phyloP scores from a whole-genome alignment of 2,797 vertebrate genomes.

The Fistularia tabacaria region DNA sequence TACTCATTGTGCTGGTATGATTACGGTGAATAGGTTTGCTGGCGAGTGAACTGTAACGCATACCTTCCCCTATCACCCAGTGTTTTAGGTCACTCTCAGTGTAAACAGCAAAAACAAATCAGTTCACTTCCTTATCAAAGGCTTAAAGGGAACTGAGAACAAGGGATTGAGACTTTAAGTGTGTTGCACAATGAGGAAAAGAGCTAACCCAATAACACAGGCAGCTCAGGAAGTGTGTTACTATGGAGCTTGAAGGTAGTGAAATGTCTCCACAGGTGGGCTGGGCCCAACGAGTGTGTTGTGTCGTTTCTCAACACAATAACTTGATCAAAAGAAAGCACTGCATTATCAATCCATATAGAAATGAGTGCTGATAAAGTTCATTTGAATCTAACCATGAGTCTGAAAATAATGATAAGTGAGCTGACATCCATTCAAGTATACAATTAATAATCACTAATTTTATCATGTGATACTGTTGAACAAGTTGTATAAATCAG shows the following conservation, averaged over 20 bases:
- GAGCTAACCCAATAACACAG: slow-evolving; percentile 16
- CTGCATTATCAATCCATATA: too few relatives aligned
- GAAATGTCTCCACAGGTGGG: slow-evolving; percentile 1
- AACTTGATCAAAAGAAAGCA: neutral
- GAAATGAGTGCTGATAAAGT: too few relatives aligned
- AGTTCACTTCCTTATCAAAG: slow-evolving; percentile 65
- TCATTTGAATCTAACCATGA: too few relatives aligned
- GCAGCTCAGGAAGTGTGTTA: slow-evolving; percentile 20
- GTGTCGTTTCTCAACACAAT: neutral
- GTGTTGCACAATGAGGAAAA: slow-evolving; percentile 51
- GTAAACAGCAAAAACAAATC: slow-evolving; percentile 31
- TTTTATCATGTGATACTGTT: too few relatives aligned
- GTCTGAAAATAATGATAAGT: too few relatives aligned
- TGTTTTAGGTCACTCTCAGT: slow-evolving; percentile 44
- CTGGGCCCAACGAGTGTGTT: slow-evolving; percentile 4
- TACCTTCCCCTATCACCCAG: slow-evolving; percentile 23
- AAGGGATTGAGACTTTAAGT: slow-evolving; percentile 36
- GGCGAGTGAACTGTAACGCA: slow-evolving; percentile 60
- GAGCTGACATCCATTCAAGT: too few relatives aligned
- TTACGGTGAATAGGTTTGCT: slow-evolving; percentile 53
- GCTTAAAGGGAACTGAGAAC: slow-evolving; percentile 50
- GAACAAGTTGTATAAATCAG: too few relatives aligned
- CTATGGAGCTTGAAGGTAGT: slow-evolving; percentile 12
- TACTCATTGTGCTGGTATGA: slow-evolving; percentile 55
- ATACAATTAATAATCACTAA: too few relatives aligned